Conservation (phyloP, 1,140 invertebrate species). For the Polypedilum pembai region DNA sequence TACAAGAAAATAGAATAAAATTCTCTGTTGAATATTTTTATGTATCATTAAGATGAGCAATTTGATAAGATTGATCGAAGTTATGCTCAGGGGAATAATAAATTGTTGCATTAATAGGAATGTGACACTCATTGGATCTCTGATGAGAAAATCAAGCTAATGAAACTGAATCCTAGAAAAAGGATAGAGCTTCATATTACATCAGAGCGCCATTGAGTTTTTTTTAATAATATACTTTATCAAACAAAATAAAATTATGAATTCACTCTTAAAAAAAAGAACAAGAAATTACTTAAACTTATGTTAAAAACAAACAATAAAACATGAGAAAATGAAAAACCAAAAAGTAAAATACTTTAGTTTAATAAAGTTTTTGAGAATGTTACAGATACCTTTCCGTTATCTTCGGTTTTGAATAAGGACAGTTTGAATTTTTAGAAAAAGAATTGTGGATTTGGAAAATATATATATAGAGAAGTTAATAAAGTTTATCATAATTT, state of each 20-base stretch:
- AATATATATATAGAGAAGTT: constrained; percentile 9
- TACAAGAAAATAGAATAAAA: constrained; percentile 14
- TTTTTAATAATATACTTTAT: too few relatives aligned
- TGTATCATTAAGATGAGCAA: not conserved
- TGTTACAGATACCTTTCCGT: constrained; percentile 26
- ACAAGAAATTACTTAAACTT: too few relatives aligned
- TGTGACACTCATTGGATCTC: not conserved
- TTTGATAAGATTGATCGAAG: constrained; percentile 11
- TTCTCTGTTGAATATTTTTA: constrained; percentile 1
- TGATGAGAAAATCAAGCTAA: not conserved
- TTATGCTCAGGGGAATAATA: constrained; percentile 7
- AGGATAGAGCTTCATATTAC: too few relatives aligned
- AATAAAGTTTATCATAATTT: constrained; percentile 20
- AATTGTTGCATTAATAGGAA: not conserved
- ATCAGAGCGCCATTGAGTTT: too few relatives aligned
- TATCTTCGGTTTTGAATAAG: constrained; percentile 27
- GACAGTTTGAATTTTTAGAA: constrained; percentile 26
- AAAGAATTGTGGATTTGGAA: constrained; percentile 18
- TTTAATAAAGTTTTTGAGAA: constrained; percentile 5
- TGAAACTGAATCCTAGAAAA: too few relatives aligned
- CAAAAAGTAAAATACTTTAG: constrained; percentile 8
- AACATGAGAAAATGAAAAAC: constrained; percentile 3
- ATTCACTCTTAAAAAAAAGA: too few relatives aligned
- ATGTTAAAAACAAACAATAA: not conserved
- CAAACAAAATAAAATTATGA: too few relatives aligned